These are phyloP conservation scores for Caenorhabditis sp. DNA, from an alignment of 2,888 invertebrate genomes.

Conservation along the genomic window DNA sequence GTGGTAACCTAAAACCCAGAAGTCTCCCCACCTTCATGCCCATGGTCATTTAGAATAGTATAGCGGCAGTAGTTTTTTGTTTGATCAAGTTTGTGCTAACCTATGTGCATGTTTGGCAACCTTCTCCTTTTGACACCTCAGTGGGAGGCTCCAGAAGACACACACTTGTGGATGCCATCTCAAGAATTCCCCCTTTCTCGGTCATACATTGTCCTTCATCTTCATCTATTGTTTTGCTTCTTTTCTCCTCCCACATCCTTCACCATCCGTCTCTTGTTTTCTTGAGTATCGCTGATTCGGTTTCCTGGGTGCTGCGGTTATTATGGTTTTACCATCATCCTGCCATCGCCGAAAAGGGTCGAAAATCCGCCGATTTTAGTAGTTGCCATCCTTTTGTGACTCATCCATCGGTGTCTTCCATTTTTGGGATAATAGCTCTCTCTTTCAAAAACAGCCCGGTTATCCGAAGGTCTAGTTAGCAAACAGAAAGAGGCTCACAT, in stretches of 20 bases:
- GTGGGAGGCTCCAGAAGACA: slow-evolving; percentile 13
- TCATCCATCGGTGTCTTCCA: slow-evolving; percentile 17
- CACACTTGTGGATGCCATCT: slow-evolving; percentile 45
- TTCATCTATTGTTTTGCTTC: slow-evolving; percentile 40
- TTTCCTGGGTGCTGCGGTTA: slow-evolving; percentile 27
- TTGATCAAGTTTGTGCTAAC: slow-evolving; percentile 50
- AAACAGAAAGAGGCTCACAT: slow-evolving; percentile 44
- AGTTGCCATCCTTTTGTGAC: slow-evolving; percentile 31
- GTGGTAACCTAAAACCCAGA: slow-evolving; percentile 33
- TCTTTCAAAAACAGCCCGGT: slow-evolving; percentile 42
- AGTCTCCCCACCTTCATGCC: neutral
- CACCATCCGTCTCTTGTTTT: slow-evolving; percentile 5
- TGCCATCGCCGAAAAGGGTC: slow-evolving; percentile 36
- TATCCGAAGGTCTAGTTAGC: slow-evolving; percentile 30
- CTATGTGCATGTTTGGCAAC: slow-evolving; percentile 42
- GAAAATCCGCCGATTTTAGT: slow-evolving; percentile 39
- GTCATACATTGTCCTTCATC: slow-evolving; percentile 52
- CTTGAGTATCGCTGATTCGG: slow-evolving; percentile 28
- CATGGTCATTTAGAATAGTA: slow-evolving; percentile 12
- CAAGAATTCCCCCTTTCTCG: slow-evolving; percentile 36
- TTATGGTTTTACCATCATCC: slow-evolving; percentile 59
- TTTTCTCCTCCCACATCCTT: slow-evolving; percentile 38
- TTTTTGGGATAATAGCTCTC: neutral
- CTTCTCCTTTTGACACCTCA: slow-evolving; percentile 49
- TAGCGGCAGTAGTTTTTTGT: slow-evolving; percentile 32